Conservation (phyloP, 1,140 invertebrate species). For the Caenorhabditis inopinata region DNA sequence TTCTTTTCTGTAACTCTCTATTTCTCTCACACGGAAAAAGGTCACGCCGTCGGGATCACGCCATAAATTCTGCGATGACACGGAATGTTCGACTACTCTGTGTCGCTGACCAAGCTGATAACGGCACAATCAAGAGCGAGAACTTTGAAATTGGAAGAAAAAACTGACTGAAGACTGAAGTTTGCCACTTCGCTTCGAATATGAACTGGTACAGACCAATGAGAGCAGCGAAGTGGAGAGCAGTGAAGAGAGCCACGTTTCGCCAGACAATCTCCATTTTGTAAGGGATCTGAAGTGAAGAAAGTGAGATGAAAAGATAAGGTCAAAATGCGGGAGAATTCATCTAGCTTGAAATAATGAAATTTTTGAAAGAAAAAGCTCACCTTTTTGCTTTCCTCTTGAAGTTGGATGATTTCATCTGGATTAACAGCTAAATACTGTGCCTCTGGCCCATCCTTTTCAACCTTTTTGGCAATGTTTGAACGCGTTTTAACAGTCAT, state of each 20-base stretch:
- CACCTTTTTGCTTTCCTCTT: slow-evolving; percentile 54
- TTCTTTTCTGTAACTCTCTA: neutral
- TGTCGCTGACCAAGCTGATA: slow-evolving; percentile 25
- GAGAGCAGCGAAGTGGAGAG: slow-evolving; percentile 80
- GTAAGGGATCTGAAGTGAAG: slow-evolving; percentile 46
- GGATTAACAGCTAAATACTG: slow-evolving; percentile 7
- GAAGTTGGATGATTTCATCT: slow-evolving; percentile 54
- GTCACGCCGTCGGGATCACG: neutral
- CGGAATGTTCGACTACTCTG: slow-evolving; percentile 8
- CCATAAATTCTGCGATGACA: neutral
- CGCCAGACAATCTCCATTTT: slow-evolving; percentile 81
- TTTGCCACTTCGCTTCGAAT: slow-evolving; percentile 75
- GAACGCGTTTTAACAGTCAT: slow-evolving; percentile 22
- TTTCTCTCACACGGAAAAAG: neutral
- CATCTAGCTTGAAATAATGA: too few species aligned
- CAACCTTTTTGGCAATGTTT: slow-evolving; percentile 2
- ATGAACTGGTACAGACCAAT: slow-evolving; percentile 81
- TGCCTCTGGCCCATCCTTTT: slow-evolving; percentile 1
- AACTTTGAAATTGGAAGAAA: neutral
- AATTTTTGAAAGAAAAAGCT: neutral
- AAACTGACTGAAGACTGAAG: slow-evolving; percentile 54
- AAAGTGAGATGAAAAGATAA: too few species aligned
- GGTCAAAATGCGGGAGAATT: too few species aligned
- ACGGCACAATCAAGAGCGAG: neutral
- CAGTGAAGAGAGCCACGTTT: slow-evolving; percentile 82